phyloP scores from a whole-genome alignment of 2,797 vertebrate species.

The Enteromius unitaeniatus region DNA sequence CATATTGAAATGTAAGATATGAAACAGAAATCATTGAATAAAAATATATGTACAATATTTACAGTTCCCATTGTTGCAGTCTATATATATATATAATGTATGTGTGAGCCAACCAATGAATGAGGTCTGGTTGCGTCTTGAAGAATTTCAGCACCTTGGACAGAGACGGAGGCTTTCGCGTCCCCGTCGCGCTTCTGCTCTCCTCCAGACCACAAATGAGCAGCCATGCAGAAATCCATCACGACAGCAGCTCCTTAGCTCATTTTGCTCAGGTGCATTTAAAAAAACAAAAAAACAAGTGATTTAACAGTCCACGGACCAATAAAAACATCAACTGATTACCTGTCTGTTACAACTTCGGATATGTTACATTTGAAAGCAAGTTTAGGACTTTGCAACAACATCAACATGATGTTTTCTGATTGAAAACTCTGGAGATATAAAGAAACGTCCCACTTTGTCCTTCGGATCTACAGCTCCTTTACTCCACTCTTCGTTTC shows the following conservation, averaged over 20 bases:
- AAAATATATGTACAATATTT: background rate
- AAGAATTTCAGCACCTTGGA: constrained; percentile 67
- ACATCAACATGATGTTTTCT: background rate
- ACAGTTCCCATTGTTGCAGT: background rate
- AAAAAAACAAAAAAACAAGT: no score
- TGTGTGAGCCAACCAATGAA: background rate
- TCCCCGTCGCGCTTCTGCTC: constrained; percentile 43
- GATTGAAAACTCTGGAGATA: background rate
- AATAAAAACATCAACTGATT: background rate
- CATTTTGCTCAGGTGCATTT: background rate
- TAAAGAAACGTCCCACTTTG: background rate
- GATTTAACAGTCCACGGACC: background rate
- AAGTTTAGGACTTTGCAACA: constrained; percentile 8
- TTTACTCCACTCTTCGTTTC: constrained; percentile 33
- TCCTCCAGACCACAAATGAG: constrained; percentile 40
- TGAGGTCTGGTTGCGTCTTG: background rate
- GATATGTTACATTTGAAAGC: background rate
- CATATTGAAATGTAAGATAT: background rate
- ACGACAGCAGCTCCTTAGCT: constrained; percentile 40
- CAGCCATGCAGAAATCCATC: constrained; percentile 58
- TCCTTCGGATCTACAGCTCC: constrained; percentile 3
- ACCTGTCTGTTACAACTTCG: background rate
- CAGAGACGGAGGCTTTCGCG: constrained; percentile 52
- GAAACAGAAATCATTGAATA: background rate
- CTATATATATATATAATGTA: background rate